phyloP scores from a whole-genome alignment of 1,140 invertebrate species.

The Calycopis cecrops region DNA sequence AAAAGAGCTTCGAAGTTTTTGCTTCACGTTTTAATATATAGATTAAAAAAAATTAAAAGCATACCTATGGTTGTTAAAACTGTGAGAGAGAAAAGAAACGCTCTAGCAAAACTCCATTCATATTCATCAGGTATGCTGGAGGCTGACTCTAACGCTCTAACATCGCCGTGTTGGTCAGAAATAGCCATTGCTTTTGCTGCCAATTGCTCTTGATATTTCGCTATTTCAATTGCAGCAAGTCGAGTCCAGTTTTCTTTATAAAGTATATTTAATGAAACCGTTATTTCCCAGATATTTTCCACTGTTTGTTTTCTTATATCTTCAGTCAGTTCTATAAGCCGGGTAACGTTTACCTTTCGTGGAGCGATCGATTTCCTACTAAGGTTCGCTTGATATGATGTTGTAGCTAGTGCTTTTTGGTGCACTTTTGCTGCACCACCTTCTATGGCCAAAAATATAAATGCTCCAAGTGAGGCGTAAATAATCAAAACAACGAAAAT shows the following conservation, averaged over 20 bases:
- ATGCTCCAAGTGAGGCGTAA: constrained; percentile 91
- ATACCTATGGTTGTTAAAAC: constrained; percentile 97
- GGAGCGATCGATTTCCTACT: constrained; percentile 53
- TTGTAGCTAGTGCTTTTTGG: constrained; percentile 79
- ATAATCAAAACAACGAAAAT: constrained; percentile 90
- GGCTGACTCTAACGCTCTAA: constrained; percentile 64
- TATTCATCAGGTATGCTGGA: constrained; percentile 77
- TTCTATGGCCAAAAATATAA: constrained; percentile 94
- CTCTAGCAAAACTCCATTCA: constrained; percentile 95
- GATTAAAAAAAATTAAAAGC: constrained; percentile 74
- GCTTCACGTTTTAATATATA: too few species aligned
- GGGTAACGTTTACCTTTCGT: constrained; percentile 49
- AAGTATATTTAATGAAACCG: constrained; percentile 93
- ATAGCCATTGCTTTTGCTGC: constrained; percentile 86
- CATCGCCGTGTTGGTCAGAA: constrained; percentile 60
- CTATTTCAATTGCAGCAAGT: constrained; percentile 89
- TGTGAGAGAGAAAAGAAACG: constrained; percentile 96
- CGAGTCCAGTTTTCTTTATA: constrained; percentile 97
- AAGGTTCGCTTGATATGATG: constrained; percentile 70
- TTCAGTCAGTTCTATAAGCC: constrained; percentile 58
- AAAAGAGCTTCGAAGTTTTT: too few species aligned
- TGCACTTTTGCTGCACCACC: constrained; percentile 80
- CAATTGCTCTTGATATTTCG: constrained; percentile 90
- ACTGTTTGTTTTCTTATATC: constrained; percentile 82
- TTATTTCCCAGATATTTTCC: constrained; percentile 96